A percentile compares a stretch with the other conserved stretches of the same genome.
Conservation (phyloP, 2,888 invertebrate species). For the Eupithecia dodoneata region DNA sequence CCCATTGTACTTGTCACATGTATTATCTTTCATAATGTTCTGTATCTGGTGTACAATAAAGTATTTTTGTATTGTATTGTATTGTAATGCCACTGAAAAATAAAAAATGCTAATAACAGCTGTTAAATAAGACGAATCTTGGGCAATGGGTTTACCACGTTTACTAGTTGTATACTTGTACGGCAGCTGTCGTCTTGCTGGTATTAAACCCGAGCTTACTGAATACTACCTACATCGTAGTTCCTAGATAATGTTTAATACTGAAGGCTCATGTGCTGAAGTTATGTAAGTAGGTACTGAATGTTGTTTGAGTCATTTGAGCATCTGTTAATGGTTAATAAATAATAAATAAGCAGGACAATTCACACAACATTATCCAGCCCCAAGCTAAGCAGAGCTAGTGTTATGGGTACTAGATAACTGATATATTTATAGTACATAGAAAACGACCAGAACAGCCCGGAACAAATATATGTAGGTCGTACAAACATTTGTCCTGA, state of each 20-base stretch:
- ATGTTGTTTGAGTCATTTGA: neutral
- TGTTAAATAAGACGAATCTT: neutral
- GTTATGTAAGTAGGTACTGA: neutral
- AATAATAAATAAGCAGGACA: neutral
- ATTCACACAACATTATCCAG: no score
- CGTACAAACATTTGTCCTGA: no score
- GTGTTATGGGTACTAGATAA: no score
- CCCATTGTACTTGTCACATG: no score
- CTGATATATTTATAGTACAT: no score
- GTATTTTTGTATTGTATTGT: no score
- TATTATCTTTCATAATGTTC: no score
- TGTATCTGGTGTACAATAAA: no score
- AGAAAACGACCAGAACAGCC: no score
- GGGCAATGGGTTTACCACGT: neutral
- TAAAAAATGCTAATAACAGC: neutral
- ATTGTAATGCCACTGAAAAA: neutral
- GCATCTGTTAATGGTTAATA: neutral
- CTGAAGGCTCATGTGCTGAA: neutral
- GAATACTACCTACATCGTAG: neutral
- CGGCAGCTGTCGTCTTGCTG: constrained; percentile 8
- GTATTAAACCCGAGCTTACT: constrained; percentile 20
- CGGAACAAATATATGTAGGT: no score
- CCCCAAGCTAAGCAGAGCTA: no score
- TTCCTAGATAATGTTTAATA: neutral
- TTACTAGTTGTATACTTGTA: constrained; percentile 17